Evolutionary conservation across 2,888 invertebrate species (phyloP).

Genomic region (Dione vanillae): DNA sequence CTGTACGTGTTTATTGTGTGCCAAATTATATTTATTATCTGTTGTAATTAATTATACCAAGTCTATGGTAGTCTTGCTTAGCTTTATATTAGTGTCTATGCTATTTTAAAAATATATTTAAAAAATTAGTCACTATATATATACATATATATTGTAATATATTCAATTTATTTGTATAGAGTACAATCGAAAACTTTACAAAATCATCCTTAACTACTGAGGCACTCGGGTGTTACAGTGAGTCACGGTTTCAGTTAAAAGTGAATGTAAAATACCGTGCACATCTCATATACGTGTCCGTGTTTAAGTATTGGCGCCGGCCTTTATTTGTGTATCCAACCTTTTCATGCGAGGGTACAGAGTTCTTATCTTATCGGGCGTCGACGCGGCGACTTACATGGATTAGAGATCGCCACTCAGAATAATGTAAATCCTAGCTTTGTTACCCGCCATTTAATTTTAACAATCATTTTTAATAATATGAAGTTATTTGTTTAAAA

Average conservation of each 20-base stretch:
- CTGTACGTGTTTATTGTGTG: conserved; percentile 52
- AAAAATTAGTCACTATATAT: too few species aligned
- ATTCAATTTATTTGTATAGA: too few species aligned
- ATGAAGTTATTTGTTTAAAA: neutral
- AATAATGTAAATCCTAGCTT: conserved; percentile 38
- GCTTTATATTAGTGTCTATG: conserved; percentile 29
- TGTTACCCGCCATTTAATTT: conserved; percentile 52
- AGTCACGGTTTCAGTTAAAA: conserved; percentile 44
- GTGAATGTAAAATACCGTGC: conserved; percentile 57
- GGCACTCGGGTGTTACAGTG: conserved; percentile 27
- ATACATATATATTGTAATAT: too few species aligned
- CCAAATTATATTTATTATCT: conserved; percentile 41
- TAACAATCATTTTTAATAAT: conserved; percentile 44
- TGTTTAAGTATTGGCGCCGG: conserved; percentile 60
- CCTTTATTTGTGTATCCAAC: conserved; percentile 69
- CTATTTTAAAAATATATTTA: neutral
- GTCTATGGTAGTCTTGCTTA: conserved; percentile 50
- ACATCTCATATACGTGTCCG: conserved; percentile 60
- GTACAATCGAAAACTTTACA: neutral
- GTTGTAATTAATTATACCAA: conserved; percentile 36
- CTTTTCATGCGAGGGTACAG: conserved; percentile 51
- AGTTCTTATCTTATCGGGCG: conserved; percentile 66
- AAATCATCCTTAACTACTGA: neutral
- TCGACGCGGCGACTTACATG: conserved; percentile 57
- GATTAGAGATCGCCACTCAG: conserved; percentile 55